Base-by-base conservation (phyloP, 2,113 vertebrate genomes). In the Cettia cetti region DNA sequence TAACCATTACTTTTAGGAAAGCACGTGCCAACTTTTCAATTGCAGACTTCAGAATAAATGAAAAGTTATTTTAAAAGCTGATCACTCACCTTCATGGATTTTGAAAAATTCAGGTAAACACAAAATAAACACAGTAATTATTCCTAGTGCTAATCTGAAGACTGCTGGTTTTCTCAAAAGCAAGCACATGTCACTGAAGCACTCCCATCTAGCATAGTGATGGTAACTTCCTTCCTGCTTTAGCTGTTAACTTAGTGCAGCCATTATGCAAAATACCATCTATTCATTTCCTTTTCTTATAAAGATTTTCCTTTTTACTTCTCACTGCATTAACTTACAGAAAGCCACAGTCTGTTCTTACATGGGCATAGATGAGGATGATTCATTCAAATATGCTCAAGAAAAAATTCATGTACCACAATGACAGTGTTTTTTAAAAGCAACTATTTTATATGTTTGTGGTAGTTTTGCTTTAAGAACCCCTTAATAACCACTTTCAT, bases 21-120 rank as follows among this genome's bases (percentile, higher is more conserved):
- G 42, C 72, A 89, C 0, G 0, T 61, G 86, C 27, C 30, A 86
- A 56, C 47, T 56, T 35, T 81, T 71, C 78, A 56, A 6, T 28
- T 57, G 35, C 31, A 76, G 70, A 45, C 45, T 82, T 82, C 16
- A 42, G 33, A 90, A 78, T 65, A 82, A 94, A 91, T 39, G 93
- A 89, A 85, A 65, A 4, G 31, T 35, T 76, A 26, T 70, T 89
- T 42, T 86, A 90, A 82, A 65, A 95, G 91, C 53, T 54, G 33
- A 26, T 88, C 59, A 97, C 98, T 97, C 93, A 99, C 99, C 98
- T 98, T 97, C 96, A 45, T 97, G 52, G 84, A 97, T 92, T 79
- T 97, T 97, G 97, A 99, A 99, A 97, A 99, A 98, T 57, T 99
- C 99, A 57, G 99, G 98, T 77, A 99, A 98, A 93, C 98, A 98